phyloP scores from a whole-genome alignment of 2,797 vertebrate species.

The Gymnopithys bicolor region DNA sequence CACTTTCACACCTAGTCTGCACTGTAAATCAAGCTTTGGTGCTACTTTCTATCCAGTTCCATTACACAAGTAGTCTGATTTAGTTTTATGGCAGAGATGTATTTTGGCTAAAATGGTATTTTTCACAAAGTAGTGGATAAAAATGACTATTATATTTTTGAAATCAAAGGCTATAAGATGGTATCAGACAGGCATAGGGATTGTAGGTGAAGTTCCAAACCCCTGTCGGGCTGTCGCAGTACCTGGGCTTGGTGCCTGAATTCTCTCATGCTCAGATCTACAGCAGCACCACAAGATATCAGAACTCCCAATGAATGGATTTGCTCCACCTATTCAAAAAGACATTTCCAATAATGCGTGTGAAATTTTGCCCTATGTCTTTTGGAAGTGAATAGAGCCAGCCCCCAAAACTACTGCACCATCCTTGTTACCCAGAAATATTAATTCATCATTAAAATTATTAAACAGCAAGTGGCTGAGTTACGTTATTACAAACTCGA shows the following conservation, averaged over 20 bases:
- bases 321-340: neutral
- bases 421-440: neutral
- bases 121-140: neutral
- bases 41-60: conserved; percentile 5
- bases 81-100: neutral
- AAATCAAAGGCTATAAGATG: neutral
- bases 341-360: neutral
- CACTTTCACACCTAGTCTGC: neutral
- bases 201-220: neutral
- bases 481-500: conserved; percentile 29
- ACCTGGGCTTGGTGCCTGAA: neutral
- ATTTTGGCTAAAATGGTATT: conserved; percentile 7
- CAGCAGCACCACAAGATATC: neutral
- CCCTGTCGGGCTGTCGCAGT: neutral
- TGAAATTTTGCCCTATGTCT: neutral
- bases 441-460: conserved; percentile 29
- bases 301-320: neutral
- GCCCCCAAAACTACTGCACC: neutral
- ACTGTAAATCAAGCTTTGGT: neutral
- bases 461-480: conserved; percentile 60
- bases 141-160: neutral
- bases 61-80: conserved; percentile 1
- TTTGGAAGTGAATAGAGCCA: neutral
- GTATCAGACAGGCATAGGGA: neutral
- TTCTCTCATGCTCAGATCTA: neutral